These are phyloP conservation scores for Xanthia togata DNA, from an alignment of 2,888 invertebrate species.

Conservation along the genomic window DNA sequence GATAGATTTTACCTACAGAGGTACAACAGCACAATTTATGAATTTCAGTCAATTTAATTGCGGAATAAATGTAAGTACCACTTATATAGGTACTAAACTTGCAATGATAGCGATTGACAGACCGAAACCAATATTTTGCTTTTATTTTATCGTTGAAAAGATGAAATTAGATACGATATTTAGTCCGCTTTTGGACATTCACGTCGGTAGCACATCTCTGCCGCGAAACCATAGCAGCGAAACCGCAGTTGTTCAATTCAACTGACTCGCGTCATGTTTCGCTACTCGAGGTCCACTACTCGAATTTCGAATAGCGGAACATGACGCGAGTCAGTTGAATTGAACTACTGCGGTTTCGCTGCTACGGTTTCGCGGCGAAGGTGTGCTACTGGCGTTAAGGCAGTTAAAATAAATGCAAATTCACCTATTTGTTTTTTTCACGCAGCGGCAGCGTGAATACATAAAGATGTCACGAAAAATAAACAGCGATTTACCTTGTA, in stretches of 20 bases:
- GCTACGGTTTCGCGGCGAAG: too few species aligned
- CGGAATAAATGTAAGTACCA: background rate
- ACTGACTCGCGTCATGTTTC: too few species aligned
- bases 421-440: slow-evolving; percentile 9
- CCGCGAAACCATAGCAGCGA: too few species aligned
- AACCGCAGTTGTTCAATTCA: too few species aligned
- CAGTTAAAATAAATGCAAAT: background rate
- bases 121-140: background rate
- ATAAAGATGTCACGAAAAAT: slow-evolving; percentile 49
- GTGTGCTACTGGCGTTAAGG: too few species aligned
- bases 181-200: background rate
- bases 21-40: background rate
- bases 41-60: background rate
- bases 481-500: slow-evolving; percentile 39
- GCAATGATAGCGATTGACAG: background rate
- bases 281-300: too few species aligned
- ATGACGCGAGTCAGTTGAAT: too few species aligned
- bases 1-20: background rate
- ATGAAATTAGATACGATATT: background rate
- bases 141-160: background rate
- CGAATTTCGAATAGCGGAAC: too few species aligned
- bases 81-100: too few species aligned
- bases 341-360: too few species aligned
- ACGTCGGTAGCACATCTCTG: too few species aligned
- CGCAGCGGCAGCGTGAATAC: slow-evolving; percentile 24